phyloP scores from a whole-genome alignment of 2,888 invertebrate genomes.

The Eugnorisma glareosa region DNA sequence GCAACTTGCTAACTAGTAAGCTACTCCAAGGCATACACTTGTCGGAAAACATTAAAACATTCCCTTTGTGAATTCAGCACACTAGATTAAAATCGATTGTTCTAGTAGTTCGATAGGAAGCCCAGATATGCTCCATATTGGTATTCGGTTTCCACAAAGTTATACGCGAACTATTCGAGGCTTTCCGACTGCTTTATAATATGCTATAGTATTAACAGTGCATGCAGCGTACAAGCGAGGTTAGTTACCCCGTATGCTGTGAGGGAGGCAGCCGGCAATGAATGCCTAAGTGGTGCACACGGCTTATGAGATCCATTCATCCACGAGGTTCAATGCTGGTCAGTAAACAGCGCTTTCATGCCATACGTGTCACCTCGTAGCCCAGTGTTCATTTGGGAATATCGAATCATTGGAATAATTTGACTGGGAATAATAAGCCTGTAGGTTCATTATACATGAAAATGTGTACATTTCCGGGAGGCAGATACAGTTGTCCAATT shows the following conservation, averaged over 20 bases:
- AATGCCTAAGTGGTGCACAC: slow-evolving; percentile 84
- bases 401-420: slow-evolving; percentile 51
- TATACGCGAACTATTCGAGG: slow-evolving; percentile 52
- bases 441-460: slow-evolving; percentile 30
- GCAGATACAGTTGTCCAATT: slow-evolving; percentile 12
- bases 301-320: slow-evolving; percentile 81
- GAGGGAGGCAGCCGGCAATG: slow-evolving; percentile 79
- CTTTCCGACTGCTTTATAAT: slow-evolving; percentile 47
- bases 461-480: slow-evolving; percentile 20
- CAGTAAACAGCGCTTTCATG: slow-evolving; percentile 83
- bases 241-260: slow-evolving; percentile 80
- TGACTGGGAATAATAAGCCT: slow-evolving; percentile 23
- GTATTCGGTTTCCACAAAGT: slow-evolving; percentile 47
- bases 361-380: slow-evolving; percentile 85
- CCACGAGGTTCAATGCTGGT: slow-evolving; percentile 80
- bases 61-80: slow-evolving; percentile 19
- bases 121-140: slow-evolving; percentile 38
- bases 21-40: slow-evolving; percentile 21
- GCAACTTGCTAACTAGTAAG: slow-evolving; percentile 18
- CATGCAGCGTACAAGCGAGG: slow-evolving; percentile 76
- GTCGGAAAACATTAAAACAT: slow-evolving; percentile 27
- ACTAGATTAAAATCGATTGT: slow-evolving; percentile 19
- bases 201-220: slow-evolving; percentile 53
- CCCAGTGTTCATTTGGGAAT: slow-evolving; percentile 75
- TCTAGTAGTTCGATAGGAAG: slow-evolving; percentile 18